Conservation (phyloP, 1,140 invertebrate genomes). For the Chironomus tepperi region DNA sequence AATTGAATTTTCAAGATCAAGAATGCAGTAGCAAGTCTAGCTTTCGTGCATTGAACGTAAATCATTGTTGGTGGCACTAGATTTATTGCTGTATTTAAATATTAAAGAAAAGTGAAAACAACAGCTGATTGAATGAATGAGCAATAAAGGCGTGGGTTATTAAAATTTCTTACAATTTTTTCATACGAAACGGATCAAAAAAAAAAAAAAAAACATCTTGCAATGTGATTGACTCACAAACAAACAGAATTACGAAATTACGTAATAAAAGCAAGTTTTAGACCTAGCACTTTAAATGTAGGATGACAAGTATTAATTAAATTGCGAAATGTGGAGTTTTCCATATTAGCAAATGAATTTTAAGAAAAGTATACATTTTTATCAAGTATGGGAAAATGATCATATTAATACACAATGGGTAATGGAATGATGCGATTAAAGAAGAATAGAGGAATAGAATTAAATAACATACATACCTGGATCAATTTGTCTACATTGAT, state of each 20-base stretch:
- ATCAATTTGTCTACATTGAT: conserved; percentile 49
- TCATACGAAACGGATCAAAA: neutral
- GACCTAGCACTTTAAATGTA: neutral
- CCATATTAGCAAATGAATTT: neutral
- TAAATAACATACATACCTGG: conserved; percentile 46
- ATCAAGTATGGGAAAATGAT: neutral
- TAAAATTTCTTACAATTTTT: no score
- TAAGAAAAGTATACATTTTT: conserved; percentile 5
- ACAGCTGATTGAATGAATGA: conserved; percentile 4
- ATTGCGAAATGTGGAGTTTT: no score
- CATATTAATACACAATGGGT: neutral
- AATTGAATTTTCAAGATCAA: neutral
- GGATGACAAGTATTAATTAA: conserved; percentile 8
- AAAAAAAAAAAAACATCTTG: neutral
- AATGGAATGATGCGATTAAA: neutral
- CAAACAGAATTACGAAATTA: neutral
- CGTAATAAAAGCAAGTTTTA: neutral
- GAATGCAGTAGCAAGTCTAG: neutral
- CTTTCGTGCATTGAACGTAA: neutral
- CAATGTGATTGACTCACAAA: neutral
- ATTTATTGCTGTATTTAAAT: neutral
- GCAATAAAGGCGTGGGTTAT: neutral
- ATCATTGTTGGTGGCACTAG: neutral
- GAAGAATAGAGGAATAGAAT: conserved; percentile 20
- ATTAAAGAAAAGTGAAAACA: neutral